Evolutionary conservation across 2,113 vertebrate species (phyloP), one percentile per base, ranked within the genome.

Genomic region (Hemiscyllium ocellatum): DNA sequence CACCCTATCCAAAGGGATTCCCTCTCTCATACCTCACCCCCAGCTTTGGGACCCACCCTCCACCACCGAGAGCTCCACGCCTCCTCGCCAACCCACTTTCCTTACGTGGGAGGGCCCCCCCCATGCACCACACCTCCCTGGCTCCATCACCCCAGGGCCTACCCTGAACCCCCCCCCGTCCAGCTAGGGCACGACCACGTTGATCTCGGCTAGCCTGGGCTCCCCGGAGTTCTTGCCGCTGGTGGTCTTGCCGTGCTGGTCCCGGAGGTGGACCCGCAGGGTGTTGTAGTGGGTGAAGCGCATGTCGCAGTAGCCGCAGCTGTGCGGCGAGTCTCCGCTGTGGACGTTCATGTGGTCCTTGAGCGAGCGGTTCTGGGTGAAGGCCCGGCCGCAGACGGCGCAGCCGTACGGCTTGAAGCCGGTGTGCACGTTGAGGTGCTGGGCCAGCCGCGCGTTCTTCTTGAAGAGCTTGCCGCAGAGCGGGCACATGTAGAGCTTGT

Each of bases 391-490:
- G 78, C 95, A 95, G 72, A 83, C 26, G 66, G 37, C 76, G 86
- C 68, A 94, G 95, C 68, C 76, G 85, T 95, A 95, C 83, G 96
- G 96, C 8, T 95, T 96, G 86, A 80, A 72, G 95, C 96, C 96
- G 20, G 85, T 96, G 76, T 96, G 96, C 76, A 96, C 91, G 89
- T 98, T 98, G 98, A 99, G 98, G 98, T 99, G 99, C 0, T 98
- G 97, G 96, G 98, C 99, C 95, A 99, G 98, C 97, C 99, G 99
- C 97, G 97, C 98, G 76, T 98, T 98, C 97, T 99, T 98, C 97
- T 98, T 98, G 97, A 99, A 99, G 96, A 99, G 98, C 96, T 99
- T 99, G 37, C 98, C 98, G 50, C 99, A 99, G 96, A 98, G 99
- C 0, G 98, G 99, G 96, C 99, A 99, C 96, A 98, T 97, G 96